These are phyloP conservation scores for Agrilus mali DNA, from an alignment of 2,888 invertebrate species.

Conservation along the genomic window DNA sequence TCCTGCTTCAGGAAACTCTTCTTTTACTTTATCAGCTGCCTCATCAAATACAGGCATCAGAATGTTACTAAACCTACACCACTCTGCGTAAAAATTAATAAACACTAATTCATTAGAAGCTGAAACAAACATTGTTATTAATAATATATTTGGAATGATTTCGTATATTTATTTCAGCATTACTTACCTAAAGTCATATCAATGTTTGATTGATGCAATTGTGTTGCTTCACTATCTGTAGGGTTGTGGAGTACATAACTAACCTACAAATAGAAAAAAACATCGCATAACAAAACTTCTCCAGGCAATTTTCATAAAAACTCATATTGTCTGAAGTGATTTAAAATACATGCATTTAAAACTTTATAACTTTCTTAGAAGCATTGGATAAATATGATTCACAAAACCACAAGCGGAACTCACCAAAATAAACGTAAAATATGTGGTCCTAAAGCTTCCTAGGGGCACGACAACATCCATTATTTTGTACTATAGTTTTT, in stretches of 20 bases:
- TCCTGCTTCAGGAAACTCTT: conserved; percentile 67
- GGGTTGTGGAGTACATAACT: conserved; percentile 54
- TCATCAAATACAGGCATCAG: conserved; percentile 94
- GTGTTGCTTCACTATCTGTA: conserved; percentile 69
- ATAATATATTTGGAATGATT: not conserved
- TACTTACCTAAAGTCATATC: conserved; percentile 79
- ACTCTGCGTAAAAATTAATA: conserved; percentile 98
- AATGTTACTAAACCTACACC: conserved; percentile 98
- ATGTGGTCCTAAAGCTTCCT: conserved; percentile 23
- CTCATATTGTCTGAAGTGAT: not conserved
- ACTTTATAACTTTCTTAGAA: not conserved
- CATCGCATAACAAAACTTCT: not conserved
- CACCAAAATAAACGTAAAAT: conserved; percentile 30
- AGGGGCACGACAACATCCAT: too few species aligned
- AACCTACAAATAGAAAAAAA: conserved; percentile 30
- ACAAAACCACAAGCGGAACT: conserved; percentile 18
- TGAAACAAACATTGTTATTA: conserved; percentile 37
- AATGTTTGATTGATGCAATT: conserved; percentile 68
- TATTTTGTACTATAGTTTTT: too few species aligned
- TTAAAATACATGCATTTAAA: not conserved
- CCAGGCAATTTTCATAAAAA: not conserved
- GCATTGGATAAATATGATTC: not conserved
- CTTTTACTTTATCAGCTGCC: conserved; percentile 74
- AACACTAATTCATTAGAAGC: conserved; percentile 94
- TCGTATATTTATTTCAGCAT: conserved; percentile 16